Conservation (phyloP, 2,113 vertebrate genomes). For the Heloderma charlesbogerti region DNA sequence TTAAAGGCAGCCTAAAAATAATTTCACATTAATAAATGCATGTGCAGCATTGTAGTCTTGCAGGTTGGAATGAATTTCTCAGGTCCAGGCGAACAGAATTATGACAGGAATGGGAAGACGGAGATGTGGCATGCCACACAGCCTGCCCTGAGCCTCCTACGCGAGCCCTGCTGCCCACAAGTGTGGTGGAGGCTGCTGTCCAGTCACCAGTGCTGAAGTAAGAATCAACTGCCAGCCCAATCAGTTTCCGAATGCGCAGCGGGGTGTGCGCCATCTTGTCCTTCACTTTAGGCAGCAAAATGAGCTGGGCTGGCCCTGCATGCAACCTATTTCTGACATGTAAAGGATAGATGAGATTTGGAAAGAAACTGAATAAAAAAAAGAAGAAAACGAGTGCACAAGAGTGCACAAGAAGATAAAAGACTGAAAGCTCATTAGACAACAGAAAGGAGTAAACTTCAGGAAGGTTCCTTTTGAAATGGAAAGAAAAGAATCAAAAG, state of each 20-base stretch:
- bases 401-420: not conserved
- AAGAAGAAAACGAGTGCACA: not conserved
- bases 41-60: not conserved
- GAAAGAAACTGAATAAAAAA: not conserved
- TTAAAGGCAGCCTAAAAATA: too few relatives aligned
- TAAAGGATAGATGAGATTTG: not conserved
- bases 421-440: not conserved
- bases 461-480: not conserved
- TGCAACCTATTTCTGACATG: not conserved
- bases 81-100: not conserved
- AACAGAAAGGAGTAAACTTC: not conserved
- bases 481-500: not conserved
- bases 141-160: not conserved
- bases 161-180: not conserved
- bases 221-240: not conserved
- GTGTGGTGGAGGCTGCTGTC: too few relatives aligned
- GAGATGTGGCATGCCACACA: not conserved
- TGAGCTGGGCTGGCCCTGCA: too few relatives aligned
- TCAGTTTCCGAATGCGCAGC: not conserved
- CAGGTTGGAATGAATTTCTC: too few relatives aligned
- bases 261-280: not conserved
- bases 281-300: not conserved
- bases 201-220: not conserved
- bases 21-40: too few relatives aligned
- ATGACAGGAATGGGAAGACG: not conserved